A percentile compares a stretch with the other conserved stretches of the same genome.
Evolutionary conservation across 2,888 invertebrate genomes (phyloP).

Genomic region (Dasysyrphus tricinctus): DNA sequence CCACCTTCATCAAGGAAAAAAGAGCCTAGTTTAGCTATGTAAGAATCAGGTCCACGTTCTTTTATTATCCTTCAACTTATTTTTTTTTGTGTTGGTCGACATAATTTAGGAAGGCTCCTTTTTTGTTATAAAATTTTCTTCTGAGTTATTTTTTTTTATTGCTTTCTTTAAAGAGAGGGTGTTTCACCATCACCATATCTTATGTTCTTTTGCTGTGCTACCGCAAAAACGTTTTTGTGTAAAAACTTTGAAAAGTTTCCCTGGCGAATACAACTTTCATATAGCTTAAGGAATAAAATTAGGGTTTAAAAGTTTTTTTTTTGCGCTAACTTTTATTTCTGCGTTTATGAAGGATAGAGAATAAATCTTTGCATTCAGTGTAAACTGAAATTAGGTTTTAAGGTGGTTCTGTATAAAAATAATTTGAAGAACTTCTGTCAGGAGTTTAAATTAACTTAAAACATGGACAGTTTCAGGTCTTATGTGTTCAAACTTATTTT

Average conservation of each 20-base stretch:
- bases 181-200: neutral
- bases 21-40: slow-evolving; percentile 25
- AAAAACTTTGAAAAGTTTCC: slow-evolving; percentile 31
- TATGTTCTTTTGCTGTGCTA: slow-evolving; percentile 7
- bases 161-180: slow-evolving; percentile 10
- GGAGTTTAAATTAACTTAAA: slow-evolving; percentile 10
- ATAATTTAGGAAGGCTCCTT: slow-evolving; percentile 49
- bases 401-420: neutral
- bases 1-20: slow-evolving; percentile 13
- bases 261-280: slow-evolving; percentile 1
- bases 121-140: slow-evolving; percentile 1
- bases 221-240: slow-evolving; percentile 39
- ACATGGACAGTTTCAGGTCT: neutral
- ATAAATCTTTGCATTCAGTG: slow-evolving; percentile 23
- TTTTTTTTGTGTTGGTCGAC: slow-evolving; percentile 32
- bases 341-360: slow-evolving; percentile 7
- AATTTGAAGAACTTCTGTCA: neutral
- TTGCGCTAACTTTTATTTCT: neutral
- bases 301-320: slow-evolving; percentile 20
- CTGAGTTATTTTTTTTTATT: neutral
- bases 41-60: slow-evolving; percentile 40
- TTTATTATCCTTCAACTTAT: slow-evolving; percentile 52
- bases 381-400: slow-evolving; percentile 11
- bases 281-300: slow-evolving; percentile 29
- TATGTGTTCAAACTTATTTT: neutral